These are phyloP conservation scores for Argentina silus DNA, from an alignment of 2,797 vertebrate species.

Conservation along the genomic window DNA sequence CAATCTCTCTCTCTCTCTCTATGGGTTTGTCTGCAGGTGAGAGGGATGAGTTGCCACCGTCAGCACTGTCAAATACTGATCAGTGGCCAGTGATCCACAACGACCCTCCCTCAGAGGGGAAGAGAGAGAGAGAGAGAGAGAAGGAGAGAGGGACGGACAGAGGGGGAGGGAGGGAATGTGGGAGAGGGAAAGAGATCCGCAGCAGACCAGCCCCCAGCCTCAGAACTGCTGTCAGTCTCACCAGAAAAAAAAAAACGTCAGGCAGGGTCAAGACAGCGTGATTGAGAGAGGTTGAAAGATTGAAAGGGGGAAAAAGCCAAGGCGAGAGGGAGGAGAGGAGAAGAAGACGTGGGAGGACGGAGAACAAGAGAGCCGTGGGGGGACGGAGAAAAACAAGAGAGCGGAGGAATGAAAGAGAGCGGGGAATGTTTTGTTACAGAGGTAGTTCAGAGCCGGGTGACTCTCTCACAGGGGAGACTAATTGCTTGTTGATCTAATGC, in stretches of 20 bases:
- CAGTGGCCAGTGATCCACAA: conserved; percentile 40
- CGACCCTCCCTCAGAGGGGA: conserved; percentile 30
- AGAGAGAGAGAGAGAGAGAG: background rate
- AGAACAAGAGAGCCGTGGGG: background rate
- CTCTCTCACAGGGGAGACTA: conserved; percentile 66
- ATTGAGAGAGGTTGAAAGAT: conserved; percentile 32
- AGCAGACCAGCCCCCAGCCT: too few species aligned
- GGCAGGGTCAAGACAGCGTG: conserved; percentile 23
- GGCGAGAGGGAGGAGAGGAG: conserved; percentile 22
- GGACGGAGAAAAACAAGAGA: conserved; percentile 18
- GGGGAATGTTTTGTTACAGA: background rate
- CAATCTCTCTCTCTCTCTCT: too few species aligned
- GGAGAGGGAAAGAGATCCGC: background rate
- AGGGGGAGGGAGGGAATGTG: background rate
- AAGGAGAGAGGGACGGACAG: background rate
- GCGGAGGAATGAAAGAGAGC: conserved; percentile 43
- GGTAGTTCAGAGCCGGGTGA: conserved; percentile 66
- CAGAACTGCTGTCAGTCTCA: too few species aligned
- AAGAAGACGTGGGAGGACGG: background rate
- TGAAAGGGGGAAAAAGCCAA: conserved; percentile 46
- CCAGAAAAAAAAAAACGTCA: too few species aligned
- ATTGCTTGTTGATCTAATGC: conserved; percentile 73
- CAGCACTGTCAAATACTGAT: conserved; percentile 40
- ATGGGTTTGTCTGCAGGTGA: conserved; percentile 16
- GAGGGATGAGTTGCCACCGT: conserved; percentile 35